A percentile compares a stretch with the other conserved stretches of the same genome.
These are phyloP conservation scores for Eulithis prunata DNA, from an alignment of 2,888 invertebrate genomes.

Conservation along the genomic window DNA sequence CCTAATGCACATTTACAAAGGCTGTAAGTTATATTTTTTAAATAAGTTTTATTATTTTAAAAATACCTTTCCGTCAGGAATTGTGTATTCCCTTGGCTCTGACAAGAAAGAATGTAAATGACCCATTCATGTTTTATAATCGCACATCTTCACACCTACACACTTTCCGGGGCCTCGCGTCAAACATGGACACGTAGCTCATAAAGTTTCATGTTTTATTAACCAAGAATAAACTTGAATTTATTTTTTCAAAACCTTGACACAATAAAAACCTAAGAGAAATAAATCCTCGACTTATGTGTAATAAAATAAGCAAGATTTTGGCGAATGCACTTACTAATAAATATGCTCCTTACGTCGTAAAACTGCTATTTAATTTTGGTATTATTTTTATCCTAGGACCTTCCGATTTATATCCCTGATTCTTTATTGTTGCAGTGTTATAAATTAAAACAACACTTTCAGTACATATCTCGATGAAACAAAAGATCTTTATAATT, in stretches of 20 bases:
- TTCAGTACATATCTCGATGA: too few species aligned
- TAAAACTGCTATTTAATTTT: constrained; percentile 8
- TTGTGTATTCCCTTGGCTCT: constrained; percentile 2
- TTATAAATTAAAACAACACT: too few species aligned
- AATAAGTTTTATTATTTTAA: background rate
- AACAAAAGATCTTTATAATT: too few species aligned
- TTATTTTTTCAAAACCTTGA: constrained; percentile 34
- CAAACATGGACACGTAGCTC: constrained; percentile 30
- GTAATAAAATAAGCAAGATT: constrained; percentile 21
- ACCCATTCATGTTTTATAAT: constrained; percentile 27
- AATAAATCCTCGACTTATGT: constrained; percentile 25
- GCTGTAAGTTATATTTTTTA: too few species aligned
- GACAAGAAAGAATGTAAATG: constrained; percentile 17
- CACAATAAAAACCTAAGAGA: constrained; percentile 27
- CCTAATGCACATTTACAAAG: too few species aligned
- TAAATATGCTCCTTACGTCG: background rate
- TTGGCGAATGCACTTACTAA: constrained; percentile 8
- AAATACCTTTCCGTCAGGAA: background rate
- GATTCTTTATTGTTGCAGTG: too few species aligned
- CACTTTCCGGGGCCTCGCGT: constrained; percentile 24
- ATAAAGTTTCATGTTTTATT: constrained; percentile 32
- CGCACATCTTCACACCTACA: constrained; percentile 32
- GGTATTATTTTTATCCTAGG: background rate
- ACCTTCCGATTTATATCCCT: too few species aligned
- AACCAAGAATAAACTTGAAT: constrained; percentile 14